A percentile compares a stretch with the other conserved stretches of the same genome.
phyloP scores from a whole-genome alignment of 1,140 invertebrate genomes.

The Lepidurus couesii region DNA sequence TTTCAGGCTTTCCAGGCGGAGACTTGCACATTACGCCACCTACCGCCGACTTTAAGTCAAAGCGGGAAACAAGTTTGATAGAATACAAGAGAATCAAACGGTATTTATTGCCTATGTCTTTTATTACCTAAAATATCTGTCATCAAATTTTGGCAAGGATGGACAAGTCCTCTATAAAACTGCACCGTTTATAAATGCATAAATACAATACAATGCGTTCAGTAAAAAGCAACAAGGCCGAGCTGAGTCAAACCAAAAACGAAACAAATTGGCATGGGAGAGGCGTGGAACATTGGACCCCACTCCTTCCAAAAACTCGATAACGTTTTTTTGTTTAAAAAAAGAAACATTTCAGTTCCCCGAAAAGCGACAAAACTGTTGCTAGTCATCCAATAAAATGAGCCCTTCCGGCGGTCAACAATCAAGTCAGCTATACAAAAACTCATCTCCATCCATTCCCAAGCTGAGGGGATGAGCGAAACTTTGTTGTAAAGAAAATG shows the following conservation, averaged over 20 bases:
- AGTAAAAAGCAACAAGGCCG: constrained; percentile 6
- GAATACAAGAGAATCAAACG: no score
- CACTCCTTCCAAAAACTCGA: not conserved
- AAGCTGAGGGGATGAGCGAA: not conserved
- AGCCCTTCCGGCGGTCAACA: not conserved
- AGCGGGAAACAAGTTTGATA: no score
- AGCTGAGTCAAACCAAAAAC: not conserved
- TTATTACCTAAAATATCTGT: no score
- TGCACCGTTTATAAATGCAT: constrained; percentile 19
- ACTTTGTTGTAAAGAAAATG: not conserved
- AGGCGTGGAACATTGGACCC: not conserved
- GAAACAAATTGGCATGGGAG: not conserved
- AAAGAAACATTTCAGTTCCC: not conserved
- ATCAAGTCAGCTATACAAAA: not conserved
- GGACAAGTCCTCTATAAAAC: not conserved
- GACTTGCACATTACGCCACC: no score
- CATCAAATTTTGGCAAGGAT: no score
- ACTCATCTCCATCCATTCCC: not conserved
- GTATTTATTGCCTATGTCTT: no score
- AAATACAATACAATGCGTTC: constrained; percentile 15
- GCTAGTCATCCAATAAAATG: constrained; percentile 3
- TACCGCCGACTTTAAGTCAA: no score
- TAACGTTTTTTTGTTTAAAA: not conserved
- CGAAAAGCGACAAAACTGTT: not conserved
- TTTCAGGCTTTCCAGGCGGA: no score